Conservation (phyloP, 2,797 vertebrate genomes). For the Poeciliopsis infans region DNA sequence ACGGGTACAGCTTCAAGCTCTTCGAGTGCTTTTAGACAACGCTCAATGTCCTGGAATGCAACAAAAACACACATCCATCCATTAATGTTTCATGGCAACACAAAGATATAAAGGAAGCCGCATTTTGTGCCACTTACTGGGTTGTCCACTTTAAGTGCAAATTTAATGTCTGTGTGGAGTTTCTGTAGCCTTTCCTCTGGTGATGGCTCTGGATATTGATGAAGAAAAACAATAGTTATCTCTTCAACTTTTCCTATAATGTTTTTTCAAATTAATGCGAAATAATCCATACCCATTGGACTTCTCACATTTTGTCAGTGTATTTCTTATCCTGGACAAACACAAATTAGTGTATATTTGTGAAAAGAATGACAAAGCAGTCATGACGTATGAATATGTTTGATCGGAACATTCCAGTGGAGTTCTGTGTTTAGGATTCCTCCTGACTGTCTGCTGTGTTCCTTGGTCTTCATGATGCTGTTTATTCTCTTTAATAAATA, state of each 20-base stretch:
- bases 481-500: neutral
- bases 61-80: neutral
- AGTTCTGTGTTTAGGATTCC: too few species aligned
- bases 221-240: neutral
- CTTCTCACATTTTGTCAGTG: neutral
- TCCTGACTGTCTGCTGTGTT: too few species aligned
- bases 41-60: conserved; percentile 88
- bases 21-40: conserved; percentile 90
- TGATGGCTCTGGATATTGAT: conserved; percentile 82
- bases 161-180: conserved; percentile 96
- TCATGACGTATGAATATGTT: neutral
- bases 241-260: neutral
- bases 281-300: neutral
- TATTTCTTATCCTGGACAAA: neutral
- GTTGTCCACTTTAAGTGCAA: conserved; percentile 97
- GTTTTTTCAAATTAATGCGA: neutral
- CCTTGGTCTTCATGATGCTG: neutral
- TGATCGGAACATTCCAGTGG: neutral
- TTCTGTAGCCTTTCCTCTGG: conserved; percentile 95
- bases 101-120: neutral
- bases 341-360: neutral
- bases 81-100: neutral
- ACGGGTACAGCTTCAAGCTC: conserved; percentile 92
- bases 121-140: conserved; percentile 83
- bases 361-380: neutral